Evolutionary conservation across 2,888 invertebrate species (phyloP), one percentile per base, ranked within the genome.

Genomic region (Diarsia rubi): DNA sequence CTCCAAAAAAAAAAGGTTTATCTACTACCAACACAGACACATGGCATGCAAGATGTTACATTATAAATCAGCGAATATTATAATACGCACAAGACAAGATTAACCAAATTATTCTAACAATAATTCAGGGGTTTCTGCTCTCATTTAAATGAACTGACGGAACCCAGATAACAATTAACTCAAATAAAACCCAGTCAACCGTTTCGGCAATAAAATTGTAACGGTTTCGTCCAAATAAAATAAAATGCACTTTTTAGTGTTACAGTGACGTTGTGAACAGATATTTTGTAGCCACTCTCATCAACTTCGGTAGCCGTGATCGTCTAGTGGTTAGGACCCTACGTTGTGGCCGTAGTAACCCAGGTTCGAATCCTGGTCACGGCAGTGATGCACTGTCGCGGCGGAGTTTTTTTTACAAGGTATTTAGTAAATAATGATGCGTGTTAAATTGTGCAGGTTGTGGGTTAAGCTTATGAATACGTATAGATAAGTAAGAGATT

Each of bases 241-340:
- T 81, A 82, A 73, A 82, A 47, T 69, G 62, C 69, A 70, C 24
- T 67, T 78, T 80, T 78, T 73, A 54, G 60, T 60, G 72, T n/a
- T n/a, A 44, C 14, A 14, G 49, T 49, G 4, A 57, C 52, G 54
- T 52, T 69, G 52, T 63, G 3, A 54, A 44, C 49, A 14, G 45
- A 49, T 21, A 49, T 81, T 81, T 69, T 14, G 44, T 0, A 2
- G 9, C 0, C 6, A 27, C 19, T 8, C 1, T 27, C 60, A 73
- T 24, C 47, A 76, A 70, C 75, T 76, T 63, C 75, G 67, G 3
- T 75, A 75, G 75, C 97, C 97, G 97, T 97, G 97, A 97, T 97
- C 97, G 97, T 97, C 97, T 97, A 97, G 97, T 97, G 97, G 97
- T 97, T 97, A 97, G 97, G 97, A 97, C 97, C 78, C 70, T 77